Evolutionary conservation across 2,888 invertebrate genomes (phyloP), one percentile per base, ranked within the genome.

Genomic region (Sarcophaga carnaria): DNA sequence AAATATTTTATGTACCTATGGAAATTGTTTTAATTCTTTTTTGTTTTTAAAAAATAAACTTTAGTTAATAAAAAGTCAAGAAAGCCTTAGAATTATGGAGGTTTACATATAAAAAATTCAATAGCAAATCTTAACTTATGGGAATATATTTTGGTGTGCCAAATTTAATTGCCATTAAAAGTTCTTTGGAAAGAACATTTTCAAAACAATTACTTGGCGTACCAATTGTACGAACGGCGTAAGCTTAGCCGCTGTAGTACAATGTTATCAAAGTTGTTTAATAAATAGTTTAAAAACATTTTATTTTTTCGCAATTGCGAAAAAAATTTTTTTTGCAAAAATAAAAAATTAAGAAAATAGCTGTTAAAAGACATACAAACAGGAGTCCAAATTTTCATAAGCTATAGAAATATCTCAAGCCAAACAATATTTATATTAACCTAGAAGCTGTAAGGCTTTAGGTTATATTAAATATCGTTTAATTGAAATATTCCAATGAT

Each of bases 181-280:
- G 54, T 69, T 72, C 60, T 72, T 12, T 17, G 8, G 10, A 37
- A 37, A 37, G 37, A 17, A 54, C 70, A 74, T 71, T 83, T 74
- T 54, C 8, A 70, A 72, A 62, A 63, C 6, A 5, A 47, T 45
- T 10, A 20, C 1, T 11, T 88, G 86, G 86, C 91, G 90, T 90
- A 91, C 91, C 92, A 92, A 91, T 89, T 89, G 91, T 90, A 91
- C 90, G 91, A 89, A 92, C 90, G 89, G 92, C 92, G 92, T 89
- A 37, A 86, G 47, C 88, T 37, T 89, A 92, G 92, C 92, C 92
- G 90, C 91, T 77, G 90, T 89, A 85, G 91, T 91, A 90, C 92
- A 88, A 91, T 89, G 69, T 86, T 0, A n/a, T 49, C 20, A 22
- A 62, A 11, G 37, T 47, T 4, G 2, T 75, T 25, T 17, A 75